Evolutionary conservation across 2,113 vertebrate genomes (phyloP), one percentile per base, ranked within the genome.

Genomic region (Salvelinus sp.): DNA sequence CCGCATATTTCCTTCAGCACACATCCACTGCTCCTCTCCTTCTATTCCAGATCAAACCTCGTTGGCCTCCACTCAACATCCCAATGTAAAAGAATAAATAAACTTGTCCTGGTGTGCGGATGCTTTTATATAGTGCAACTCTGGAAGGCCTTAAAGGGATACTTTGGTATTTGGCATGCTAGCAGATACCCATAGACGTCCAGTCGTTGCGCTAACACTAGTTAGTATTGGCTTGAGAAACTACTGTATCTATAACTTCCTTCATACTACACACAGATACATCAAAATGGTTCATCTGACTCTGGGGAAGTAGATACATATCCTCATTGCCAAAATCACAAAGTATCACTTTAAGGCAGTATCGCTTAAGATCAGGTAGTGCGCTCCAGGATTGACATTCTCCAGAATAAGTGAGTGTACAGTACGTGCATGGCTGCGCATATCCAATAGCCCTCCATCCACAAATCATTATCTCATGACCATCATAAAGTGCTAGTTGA

Each of bases 41-140:
- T 25, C 62, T n/a, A 7, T 25, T 63, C 22, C 22, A 63, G 54
- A 57, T 57, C 54, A 57, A 57, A 57, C 54, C 18, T 57, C 54
- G 54, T 57, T 57, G 54, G 54, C 54, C 54, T 57, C 54, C 54
- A 57, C 14, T 57, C 54, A 57, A 57, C 14, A 57, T 57, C 54
- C 20, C 54, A 20, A 20, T 57, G 54, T 57, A 5, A 44, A 44
- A 44, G 2, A 44, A 44, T 2, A 9, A 44, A 44, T 44, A 2
- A 44, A 14, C 54, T 20, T 20, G 14, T 57, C 54, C 54, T 20
- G 54, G 16, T 16, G 13, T 22, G 60, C 1, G 22, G n/a, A 63
- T 10, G 62, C 62, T 63, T 63, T 63, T 63, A 63, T 25, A 63
- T 63, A 63, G 20, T 63, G 62, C 62, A 23, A 63, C 9, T 63